Evolutionary conservation across 2,113 vertebrate genomes (phyloP).

Genomic region (Channa argus): DNA sequence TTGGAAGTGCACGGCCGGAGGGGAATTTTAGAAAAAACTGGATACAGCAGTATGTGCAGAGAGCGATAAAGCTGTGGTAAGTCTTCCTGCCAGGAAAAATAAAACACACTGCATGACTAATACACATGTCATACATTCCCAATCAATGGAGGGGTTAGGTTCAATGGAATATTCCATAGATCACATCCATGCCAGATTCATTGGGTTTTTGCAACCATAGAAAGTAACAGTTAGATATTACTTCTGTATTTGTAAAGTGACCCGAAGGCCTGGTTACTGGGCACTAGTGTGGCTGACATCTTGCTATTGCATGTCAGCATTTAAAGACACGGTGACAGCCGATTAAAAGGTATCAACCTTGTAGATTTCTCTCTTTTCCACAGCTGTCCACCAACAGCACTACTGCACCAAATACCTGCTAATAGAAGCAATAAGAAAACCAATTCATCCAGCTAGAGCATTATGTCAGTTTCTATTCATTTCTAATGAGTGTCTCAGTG

Average conservation of each 20-base stretch:
- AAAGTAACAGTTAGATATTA: constrained; percentile 56
- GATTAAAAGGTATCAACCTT: constrained; percentile 25
- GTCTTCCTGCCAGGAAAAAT: constrained; percentile 77
- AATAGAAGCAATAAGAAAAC: constrained; percentile 43
- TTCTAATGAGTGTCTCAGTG: constrained; percentile 52
- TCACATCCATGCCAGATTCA: constrained; percentile 67
- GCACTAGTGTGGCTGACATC: constrained; percentile 27
- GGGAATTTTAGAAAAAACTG: constrained; percentile 54
- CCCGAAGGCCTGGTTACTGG: constrained; percentile 43
- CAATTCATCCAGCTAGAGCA: constrained; percentile 9
- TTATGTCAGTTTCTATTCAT: constrained; percentile 47
- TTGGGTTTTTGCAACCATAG: constrained; percentile 61
- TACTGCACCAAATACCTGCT: constrained; percentile 28
- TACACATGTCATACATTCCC: constrained; percentile 77
- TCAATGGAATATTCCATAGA: constrained; percentile 80
- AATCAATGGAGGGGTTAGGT: constrained; percentile 74
- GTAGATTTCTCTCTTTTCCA: constrained; percentile 36
- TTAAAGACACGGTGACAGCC: constrained; percentile 48
- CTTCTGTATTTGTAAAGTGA: constrained; percentile 33
- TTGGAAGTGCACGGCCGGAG: constrained; percentile 30
- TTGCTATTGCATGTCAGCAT: constrained; percentile 1
- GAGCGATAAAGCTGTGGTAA: constrained; percentile 61
- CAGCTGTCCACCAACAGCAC: constrained; percentile 38
- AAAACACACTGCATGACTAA: constrained; percentile 78
- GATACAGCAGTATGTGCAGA: constrained; percentile 50